Base-by-base conservation (phyloP, 2,797 vertebrate species). In the Sebastes steindachneri region DNA sequence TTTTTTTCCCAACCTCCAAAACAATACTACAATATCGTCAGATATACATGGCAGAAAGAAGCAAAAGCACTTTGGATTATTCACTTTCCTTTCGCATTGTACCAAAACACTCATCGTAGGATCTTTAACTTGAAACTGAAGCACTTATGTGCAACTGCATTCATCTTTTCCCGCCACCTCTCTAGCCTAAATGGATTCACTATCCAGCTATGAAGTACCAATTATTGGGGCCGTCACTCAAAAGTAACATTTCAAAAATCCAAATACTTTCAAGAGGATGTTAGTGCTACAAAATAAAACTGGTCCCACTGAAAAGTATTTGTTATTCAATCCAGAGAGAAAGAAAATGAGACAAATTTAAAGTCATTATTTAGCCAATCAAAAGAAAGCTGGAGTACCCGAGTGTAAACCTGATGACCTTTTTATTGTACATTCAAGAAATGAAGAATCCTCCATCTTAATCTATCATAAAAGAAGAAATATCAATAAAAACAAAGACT, bases 381-480 rank as follows among this genome's bases (percentile, higher is more conserved):
- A 88, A 88, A 87, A 68, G 12, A 88, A 88, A 93, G 77, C 85
- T 90, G 81, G 81, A 89, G 92, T 92, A 95, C 91, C 92, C 77
- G 70, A 90, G 88, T 82, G 86, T 93, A 94, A 94, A 95, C 91
- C 83, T 89, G 91, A 91, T 93, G 85, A 93, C 88, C 79, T 89
- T 87, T 89, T 86, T 90, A 79, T 88, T 92, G 83, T 93, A 96
- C 94, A 95, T 95, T 95, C 88, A 92, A 93, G 81, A 94, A 94
- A 91, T 55, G 23, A 87, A 83, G 51, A 88, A 74, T 80, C 77
- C 72, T 90, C 73, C 83, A 81, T 58, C 84, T 71, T 69, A 48
- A 41, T 78, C 74, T 57, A 86, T 76, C 73, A 58, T 75, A 25
- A 88, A 51, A 45, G 82, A 87, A 55, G 48, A 86, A 79, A 84